Conservation (phyloP, 2,113 vertebrate genomes). For the Calyptomena viridis region DNA sequence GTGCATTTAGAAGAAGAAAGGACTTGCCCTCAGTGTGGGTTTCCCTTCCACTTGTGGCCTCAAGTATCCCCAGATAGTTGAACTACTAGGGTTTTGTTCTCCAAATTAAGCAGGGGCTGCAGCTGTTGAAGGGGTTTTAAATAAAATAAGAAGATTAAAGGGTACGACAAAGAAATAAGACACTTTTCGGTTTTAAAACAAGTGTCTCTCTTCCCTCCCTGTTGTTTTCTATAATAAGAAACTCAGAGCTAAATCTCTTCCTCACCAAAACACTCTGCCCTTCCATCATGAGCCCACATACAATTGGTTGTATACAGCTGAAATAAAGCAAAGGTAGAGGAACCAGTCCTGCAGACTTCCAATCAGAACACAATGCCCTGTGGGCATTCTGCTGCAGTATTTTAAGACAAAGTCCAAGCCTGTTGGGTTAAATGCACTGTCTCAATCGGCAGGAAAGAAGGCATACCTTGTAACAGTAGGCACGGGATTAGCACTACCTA, state of each 20-base stretch:
- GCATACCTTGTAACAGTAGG: accelerated
- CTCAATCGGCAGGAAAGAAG: background rate
- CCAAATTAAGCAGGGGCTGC: slow-evolving; percentile 25
- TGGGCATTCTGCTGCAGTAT: background rate
- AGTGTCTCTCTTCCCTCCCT: background rate
- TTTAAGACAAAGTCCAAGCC: background rate
- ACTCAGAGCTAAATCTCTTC: background rate
- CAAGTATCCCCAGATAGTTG: slow-evolving; percentile 37
- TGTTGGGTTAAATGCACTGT: background rate
- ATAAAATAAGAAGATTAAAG: slow-evolving; percentile 59
- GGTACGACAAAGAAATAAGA: slow-evolving; percentile 33
- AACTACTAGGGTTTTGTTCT: slow-evolving; percentile 41
- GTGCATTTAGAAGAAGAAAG: slow-evolving; percentile 48
- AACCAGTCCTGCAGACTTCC: background rate
- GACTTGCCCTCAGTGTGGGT: background rate
- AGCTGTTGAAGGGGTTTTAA: slow-evolving; percentile 34
- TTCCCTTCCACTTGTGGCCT: slow-evolving; percentile 52
- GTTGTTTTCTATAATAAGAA: slow-evolving; percentile 18
- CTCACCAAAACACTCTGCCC: background rate
- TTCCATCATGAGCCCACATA: background rate
- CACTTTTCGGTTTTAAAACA: slow-evolving; percentile 13
- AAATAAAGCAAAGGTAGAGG: background rate
- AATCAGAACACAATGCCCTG: background rate
- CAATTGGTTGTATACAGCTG: background rate
- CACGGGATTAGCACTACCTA: background rate